phyloP scores from a whole-genome alignment of 2,797 vertebrate genomes.

The Sebastiscus tertius region DNA sequence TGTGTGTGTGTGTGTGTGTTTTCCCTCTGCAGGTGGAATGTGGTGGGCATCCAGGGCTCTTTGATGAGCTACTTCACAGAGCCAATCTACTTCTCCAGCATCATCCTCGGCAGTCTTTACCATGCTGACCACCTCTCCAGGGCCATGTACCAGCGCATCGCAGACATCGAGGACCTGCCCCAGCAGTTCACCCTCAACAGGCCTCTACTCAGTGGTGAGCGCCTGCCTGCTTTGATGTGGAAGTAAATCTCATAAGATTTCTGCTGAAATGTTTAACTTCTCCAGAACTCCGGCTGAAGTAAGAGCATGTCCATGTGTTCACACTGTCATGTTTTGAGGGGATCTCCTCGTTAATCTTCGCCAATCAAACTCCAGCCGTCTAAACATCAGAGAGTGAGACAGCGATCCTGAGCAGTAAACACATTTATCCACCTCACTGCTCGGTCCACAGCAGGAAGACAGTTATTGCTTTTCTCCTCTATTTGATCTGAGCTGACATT shows the following conservation, averaged over 20 bases:
- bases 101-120: slow-evolving; percentile 97
- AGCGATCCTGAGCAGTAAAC: slow-evolving; percentile 36
- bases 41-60: slow-evolving; percentile 95
- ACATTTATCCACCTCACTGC: slow-evolving; percentile 10
- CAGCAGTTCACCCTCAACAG: slow-evolving; percentile 93
- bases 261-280: background rate
- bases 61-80: slow-evolving; percentile 95
- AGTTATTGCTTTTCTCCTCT: slow-evolving; percentile 34
- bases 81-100: slow-evolving; percentile 97
- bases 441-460: slow-evolving; percentile 31
- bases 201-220: slow-evolving; percentile 93
- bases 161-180: slow-evolving; percentile 93
- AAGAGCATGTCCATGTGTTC: background rate
- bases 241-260: background rate
- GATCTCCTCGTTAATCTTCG: slow-evolving; percentile 11
- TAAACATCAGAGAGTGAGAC: slow-evolving; percentile 47
- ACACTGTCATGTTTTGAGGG: background rate
- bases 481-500: slow-evolving; percentile 72
- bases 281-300: background rate
- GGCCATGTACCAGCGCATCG: slow-evolving; percentile 96
- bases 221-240: background rate
- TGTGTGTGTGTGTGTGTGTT: background rate
- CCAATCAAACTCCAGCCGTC: slow-evolving; percentile 25
- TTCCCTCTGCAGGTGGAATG: slow-evolving; percentile 89
- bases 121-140: slow-evolving; percentile 96